A percentile compares a stretch with the other conserved stretches of the same genome.
Conservation (phyloP, 2,113 vertebrate species). For the Aplodontia rufa region DNA sequence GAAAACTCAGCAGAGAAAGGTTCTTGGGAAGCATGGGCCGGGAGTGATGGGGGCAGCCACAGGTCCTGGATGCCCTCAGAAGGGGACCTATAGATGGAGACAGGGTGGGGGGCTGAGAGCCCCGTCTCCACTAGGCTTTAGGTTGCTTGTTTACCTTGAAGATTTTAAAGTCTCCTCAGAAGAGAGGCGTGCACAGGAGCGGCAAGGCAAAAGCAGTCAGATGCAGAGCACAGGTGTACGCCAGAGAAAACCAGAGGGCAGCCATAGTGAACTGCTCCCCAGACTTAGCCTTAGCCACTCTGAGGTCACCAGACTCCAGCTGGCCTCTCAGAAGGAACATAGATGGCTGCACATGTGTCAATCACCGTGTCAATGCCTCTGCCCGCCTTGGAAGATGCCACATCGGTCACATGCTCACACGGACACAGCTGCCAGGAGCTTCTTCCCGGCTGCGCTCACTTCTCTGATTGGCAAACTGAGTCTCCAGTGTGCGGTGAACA, state of each 20-base stretch:
- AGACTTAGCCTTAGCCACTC: background rate
- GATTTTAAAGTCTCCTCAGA: background rate
- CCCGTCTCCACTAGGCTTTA: fast-evolving
- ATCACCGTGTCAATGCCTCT: no score
- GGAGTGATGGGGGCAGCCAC: no score
- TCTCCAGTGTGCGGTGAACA: background rate
- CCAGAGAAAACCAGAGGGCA: background rate
- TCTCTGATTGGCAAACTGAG: background rate
- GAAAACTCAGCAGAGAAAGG: background rate
- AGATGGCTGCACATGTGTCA: no score
- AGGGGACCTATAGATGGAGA: fast-evolving
- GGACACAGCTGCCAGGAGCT: no score
- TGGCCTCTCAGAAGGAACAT: background rate
- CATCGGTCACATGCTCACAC: no score
- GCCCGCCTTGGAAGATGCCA: background rate
- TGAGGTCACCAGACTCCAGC: background rate
- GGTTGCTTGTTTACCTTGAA: no score
- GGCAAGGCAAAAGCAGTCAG: background rate
- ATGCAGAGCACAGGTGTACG: no score
- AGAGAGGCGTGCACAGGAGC: background rate
- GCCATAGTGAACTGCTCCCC: no score
- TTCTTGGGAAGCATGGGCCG: fast-evolving
- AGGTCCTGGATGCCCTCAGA: no score
- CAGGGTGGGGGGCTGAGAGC: no score
- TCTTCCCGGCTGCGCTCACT: no score